These are phyloP conservation scores for Cryptocephalus primarius DNA, from an alignment of 2,888 invertebrate genomes.

Conservation along the genomic window DNA sequence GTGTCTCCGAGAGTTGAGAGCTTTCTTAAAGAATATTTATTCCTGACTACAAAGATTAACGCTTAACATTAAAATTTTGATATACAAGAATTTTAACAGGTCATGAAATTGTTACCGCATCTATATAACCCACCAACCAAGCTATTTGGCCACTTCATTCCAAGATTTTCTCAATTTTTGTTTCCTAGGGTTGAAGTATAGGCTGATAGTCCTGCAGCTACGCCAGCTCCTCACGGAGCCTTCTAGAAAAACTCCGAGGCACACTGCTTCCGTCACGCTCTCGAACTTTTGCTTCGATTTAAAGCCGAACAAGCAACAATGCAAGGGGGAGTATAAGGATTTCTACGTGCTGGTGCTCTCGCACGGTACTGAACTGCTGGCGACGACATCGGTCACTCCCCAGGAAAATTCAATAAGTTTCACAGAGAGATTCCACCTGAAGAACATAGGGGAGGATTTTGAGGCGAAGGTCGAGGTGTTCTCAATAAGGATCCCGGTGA, in stretches of 20 bases:
- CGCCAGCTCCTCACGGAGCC: too few species aligned
- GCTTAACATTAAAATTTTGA: too few species aligned
- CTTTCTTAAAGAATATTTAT: background rate
- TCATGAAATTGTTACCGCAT: too few species aligned
- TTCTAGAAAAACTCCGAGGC: background rate
- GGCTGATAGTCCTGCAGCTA: constrained; percentile 4
- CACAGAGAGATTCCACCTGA: constrained; percentile 26
- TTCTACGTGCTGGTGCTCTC: constrained; percentile 32
- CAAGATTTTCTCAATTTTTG: too few species aligned
- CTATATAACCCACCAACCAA: too few species aligned
- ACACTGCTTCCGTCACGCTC: constrained; percentile 14
- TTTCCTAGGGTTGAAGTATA: constrained; percentile 12
- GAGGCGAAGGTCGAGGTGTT: constrained; percentile 39
- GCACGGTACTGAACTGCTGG: constrained; percentile 21
- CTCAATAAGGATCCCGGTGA: constrained; percentile 24
- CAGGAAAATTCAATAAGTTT: constrained; percentile 18
- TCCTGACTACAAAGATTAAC: too few species aligned
- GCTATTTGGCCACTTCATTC: too few species aligned
- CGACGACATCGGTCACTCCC: constrained; percentile 19
- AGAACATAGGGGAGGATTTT: constrained; percentile 30
- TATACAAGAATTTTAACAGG: too few species aligned
- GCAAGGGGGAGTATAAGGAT: constrained; percentile 7
- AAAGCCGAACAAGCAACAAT: background rate
- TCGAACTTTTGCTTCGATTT: constrained; percentile 19
- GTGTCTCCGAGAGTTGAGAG: background rate